Percentiles rank a stretch among this genome's conserved stretches.
Conservation (phyloP, 2,888 invertebrate genomes). For the Pseudoips prasinana region DNA sequence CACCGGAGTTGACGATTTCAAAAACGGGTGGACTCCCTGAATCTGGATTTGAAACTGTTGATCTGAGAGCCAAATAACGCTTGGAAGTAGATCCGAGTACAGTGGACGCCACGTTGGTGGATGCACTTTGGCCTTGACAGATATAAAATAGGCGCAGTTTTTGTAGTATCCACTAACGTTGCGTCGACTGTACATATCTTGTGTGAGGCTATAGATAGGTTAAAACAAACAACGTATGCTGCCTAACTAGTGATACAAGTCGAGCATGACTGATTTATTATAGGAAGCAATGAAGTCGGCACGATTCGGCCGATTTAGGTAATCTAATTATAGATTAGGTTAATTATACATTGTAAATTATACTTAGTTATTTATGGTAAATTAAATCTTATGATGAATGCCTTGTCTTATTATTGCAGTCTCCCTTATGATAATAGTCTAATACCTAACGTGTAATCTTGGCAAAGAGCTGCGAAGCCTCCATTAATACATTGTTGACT, state of each 20-base stretch:
- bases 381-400: constrained; percentile 50
- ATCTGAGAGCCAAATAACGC: constrained; percentile 58
- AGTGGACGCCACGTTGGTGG: too few species aligned
- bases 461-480: too few species aligned
- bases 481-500: too few species aligned
- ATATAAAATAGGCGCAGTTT: too few species aligned
- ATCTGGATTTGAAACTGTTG: constrained; percentile 76
- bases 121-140: too few species aligned
- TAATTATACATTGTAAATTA: constrained; percentile 55
- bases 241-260: constrained; percentile 42
- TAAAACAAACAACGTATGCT: constrained; percentile 27
- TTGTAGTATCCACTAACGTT: too few species aligned
- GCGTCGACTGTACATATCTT: too few species aligned
- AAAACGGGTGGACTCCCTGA: constrained; percentile 63
- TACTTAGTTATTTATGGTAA: constrained; percentile 56
- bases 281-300: constrained; percentile 23
- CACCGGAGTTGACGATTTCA: constrained; percentile 59
- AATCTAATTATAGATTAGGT: constrained; percentile 30
- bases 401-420: constrained; percentile 5
- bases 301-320: constrained; percentile 22
- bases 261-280: constrained; percentile 28
- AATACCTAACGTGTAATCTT: too few species aligned
- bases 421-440: too few species aligned
- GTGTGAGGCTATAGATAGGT: constrained; percentile 25
- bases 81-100: too few species aligned